A percentile compares a stretch with the other conserved stretches of the same genome.
Conservation (phyloP, 2,113 vertebrate genomes). For the Ascaphus truei region DNA sequence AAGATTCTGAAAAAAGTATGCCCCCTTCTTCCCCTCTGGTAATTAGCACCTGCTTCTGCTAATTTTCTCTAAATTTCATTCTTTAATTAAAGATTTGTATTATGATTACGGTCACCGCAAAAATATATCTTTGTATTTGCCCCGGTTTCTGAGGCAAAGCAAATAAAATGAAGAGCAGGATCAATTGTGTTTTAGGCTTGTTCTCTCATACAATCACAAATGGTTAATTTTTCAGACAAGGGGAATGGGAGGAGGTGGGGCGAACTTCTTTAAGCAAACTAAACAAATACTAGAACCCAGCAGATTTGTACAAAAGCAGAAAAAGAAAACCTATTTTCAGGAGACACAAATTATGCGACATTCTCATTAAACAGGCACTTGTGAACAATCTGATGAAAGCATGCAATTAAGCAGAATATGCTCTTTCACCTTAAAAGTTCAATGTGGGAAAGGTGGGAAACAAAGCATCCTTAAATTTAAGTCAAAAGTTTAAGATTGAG, state of each 20-base stretch:
- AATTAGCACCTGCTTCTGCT: too few relatives aligned
- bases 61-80: neutral
- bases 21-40: too few relatives aligned
- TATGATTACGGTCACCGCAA: too few relatives aligned
- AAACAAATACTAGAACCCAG: constrained; percentile 95
- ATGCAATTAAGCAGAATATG: constrained; percentile 98
- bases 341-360: constrained; percentile 98
- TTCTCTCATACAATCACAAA: constrained; percentile 90
- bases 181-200: constrained; percentile 66
- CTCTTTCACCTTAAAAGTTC: constrained; percentile 81
- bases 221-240: constrained; percentile 82
- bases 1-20: too few relatives aligned
- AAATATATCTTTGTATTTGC: too few relatives aligned
- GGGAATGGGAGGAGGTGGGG: constrained; percentile 60
- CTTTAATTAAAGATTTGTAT: neutral
- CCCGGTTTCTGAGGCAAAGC: too few relatives aligned
- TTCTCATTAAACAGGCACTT: constrained; percentile 98
- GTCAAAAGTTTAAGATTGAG: too few relatives aligned
- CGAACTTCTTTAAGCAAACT: constrained; percentile 92
- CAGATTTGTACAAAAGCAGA: constrained; percentile 91
- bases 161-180: too few relatives aligned
- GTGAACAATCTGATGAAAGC: constrained; percentile 97
- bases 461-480: too few relatives aligned
- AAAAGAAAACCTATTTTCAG: constrained; percentile 93
- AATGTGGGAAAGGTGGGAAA: constrained; percentile 87